phyloP scores from a whole-genome alignment of 2,797 vertebrate species.

The Cryptoprocta ferox region DNA sequence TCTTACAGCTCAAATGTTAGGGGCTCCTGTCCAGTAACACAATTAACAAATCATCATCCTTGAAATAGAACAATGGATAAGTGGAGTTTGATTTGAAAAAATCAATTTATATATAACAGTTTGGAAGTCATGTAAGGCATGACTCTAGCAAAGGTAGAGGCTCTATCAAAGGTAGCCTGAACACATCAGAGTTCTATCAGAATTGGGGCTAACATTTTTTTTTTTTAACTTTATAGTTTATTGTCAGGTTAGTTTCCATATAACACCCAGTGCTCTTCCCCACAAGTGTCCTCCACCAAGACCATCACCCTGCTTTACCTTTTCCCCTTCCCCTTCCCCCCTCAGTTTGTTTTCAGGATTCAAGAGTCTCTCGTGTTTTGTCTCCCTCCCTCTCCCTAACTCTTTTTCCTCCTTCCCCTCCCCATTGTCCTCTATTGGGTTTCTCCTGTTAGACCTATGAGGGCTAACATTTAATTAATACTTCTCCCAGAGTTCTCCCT shows the following conservation, averaged over 20 bases:
- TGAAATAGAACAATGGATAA: constrained; percentile 6
- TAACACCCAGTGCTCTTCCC: too few relatives aligned
- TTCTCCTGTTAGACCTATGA: too few relatives aligned
- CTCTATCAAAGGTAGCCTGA: not conserved
- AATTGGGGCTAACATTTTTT: not conserved
- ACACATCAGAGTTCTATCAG: not conserved
- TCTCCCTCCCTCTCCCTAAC: too few relatives aligned
- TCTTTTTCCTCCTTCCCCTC: too few relatives aligned
- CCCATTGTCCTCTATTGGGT: too few relatives aligned
- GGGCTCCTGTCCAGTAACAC: not conserved
- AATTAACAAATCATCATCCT: not conserved
- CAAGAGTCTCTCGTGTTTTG: too few relatives aligned
- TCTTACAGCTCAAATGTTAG: not conserved
- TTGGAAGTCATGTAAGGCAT: not conserved
- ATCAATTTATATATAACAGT: not conserved
- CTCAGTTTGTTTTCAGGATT: too few relatives aligned
- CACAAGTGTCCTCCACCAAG: too few relatives aligned
- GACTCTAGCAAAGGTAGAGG: not conserved
- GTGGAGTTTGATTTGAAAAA: constrained; percentile 8
- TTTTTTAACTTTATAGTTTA: too few relatives aligned
- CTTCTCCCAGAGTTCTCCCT: not conserved
- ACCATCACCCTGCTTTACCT: too few relatives aligned
- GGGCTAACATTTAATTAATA: not conserved
- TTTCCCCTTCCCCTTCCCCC: too few relatives aligned
- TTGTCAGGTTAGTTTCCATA: too few relatives aligned